A percentile compares a stretch with the other conserved stretches of the same genome.
phyloP scores from a whole-genome alignment of 2,797 vertebrate genomes.

The Molossus molossus region DNA sequence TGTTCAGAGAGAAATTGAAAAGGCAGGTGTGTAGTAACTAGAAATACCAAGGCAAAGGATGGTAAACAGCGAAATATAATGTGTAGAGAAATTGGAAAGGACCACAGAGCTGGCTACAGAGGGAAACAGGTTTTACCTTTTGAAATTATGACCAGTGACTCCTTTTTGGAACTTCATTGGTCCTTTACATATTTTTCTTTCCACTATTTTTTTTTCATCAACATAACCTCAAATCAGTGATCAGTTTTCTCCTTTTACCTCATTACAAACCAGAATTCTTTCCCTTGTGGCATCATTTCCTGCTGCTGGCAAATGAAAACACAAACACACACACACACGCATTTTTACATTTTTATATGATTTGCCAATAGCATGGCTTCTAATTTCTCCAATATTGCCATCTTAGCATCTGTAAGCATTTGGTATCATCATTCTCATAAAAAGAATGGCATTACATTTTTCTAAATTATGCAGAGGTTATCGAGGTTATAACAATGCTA shows the following conservation, averaged over 20 bases:
- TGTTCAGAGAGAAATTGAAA: not conserved
- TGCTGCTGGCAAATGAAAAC: constrained; percentile 49
- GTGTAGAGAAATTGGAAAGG: not conserved
- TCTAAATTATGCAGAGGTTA: constrained; percentile 73
- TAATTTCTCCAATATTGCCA: not conserved
- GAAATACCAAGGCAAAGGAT: not conserved
- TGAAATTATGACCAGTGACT: constrained; percentile 8
- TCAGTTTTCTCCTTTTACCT: constrained; percentile 22
- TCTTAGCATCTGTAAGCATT: constrained; percentile 78
- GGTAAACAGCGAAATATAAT: not conserved
- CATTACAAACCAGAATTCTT: not conserved
- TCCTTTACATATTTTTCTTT: constrained; percentile 36
- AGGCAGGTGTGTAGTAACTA: not conserved
- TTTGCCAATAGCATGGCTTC: constrained; percentile 62
- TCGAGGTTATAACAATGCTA: constrained; percentile 68
- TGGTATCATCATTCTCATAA: constrained; percentile 22
- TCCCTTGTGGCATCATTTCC: constrained; percentile 52
- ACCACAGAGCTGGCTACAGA: not conserved
- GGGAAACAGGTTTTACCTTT: not conserved
- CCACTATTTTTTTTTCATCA: constrained; percentile 15
- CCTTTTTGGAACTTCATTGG: not conserved
- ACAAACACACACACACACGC: not conserved
- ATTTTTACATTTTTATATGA: constrained; percentile 70
- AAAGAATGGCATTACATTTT: not conserved
- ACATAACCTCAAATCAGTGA: constrained; percentile 13